Evolutionary conservation across 2,797 vertebrate genomes (phyloP), one percentile per base, ranked within the genome.

Genomic region (Heterohyrax brucei): DNA sequence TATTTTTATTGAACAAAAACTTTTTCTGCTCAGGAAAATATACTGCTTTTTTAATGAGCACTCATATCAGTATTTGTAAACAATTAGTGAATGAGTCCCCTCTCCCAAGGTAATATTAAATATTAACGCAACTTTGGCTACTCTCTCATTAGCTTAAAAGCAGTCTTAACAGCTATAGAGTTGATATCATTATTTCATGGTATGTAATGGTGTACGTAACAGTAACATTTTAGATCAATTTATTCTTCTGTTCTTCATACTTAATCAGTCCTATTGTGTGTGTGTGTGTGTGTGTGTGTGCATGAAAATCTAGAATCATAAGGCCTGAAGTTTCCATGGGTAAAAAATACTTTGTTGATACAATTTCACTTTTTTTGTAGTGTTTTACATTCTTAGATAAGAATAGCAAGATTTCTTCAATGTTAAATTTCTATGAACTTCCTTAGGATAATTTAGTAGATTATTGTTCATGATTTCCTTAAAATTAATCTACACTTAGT

Each of bases 401-500:
- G 13, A 22, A 50, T 70, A 78, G 5, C 30, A 92, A 91, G 10
- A 5, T 5, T 91, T 14, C 84, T 96, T 70, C 93, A 66, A 87
- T 79, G 13, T 62, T 72, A 56, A 8, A 14, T 62, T 81, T 83
- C 30, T 56, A 68, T 79, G 14, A 88, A 56, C 28, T 4, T 88
- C 39, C 10, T 78, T 90, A 39, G 59, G 68, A 94, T 94, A 79
- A 33, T 5, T 26, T 77, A 86, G 76, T 56, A 86, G 28, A 72
- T 79, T 81, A 48, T 90, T 33, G 1, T 1, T 75, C 56, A 26
- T 64, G 13, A 75, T 92, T 83, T 90, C n/a, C 22, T 77, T 56
- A 21, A 96, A 96, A 90, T 70, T 87, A 68, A 46, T 81, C 66
- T 72, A 93, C 96, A 94, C 7, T 85, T 80, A 8, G 10, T 3